Evolutionary conservation across 2,888 invertebrate species (phyloP), one percentile per base, ranked within the genome.

Genomic region (Lymantria dispar): DNA sequence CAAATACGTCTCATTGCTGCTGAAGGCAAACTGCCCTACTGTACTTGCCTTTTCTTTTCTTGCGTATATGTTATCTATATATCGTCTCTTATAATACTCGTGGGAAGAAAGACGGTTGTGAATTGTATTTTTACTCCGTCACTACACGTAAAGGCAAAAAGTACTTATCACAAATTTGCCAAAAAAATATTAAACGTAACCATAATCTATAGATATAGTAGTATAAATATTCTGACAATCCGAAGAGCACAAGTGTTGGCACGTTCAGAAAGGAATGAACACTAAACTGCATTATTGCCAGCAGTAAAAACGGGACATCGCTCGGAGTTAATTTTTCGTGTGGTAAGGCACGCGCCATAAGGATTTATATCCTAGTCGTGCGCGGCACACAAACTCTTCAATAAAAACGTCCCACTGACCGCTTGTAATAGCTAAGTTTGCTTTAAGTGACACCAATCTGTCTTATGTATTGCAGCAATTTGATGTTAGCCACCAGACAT

Each of bases 261-360:
- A 74, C 74, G 76, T 70, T 59, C 65, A 52, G 54, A 68, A 61
- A 70, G 56, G 52, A 70, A 74, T 68, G 73, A 68, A 63, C 70
- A 69, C 67, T 72, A 70, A 75, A 74, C 67, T 72, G 69, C 70
- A 72, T 74, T 78, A 79, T 78, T 72, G 72, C 68, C 62, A 62
- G 38, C 68, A 64, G 71, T 79, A 76, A 76, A 81, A 80, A 76
- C 70, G 60, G 72, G 64, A 76, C 76, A 76, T 73, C 58, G 76
- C 68, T 61, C 59, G 64, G 64, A 79, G 78, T 80, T 78, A 83
- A 80, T 83, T 84, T 81, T 82, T 84, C 76, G 76, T 78, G 73
- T 68, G 73, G 76, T 67, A 60, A 72, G 68, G 68, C 77, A 81
- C 80, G 77, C 72, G 66, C 69, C 65, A 63, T 56, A 56, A 54